Percentiles rank a stretch among this genome's conserved stretches.
These are phyloP conservation scores for Nanger granti DNA, from an alignment of 2,113 vertebrate species.

Conservation along the genomic window DNA sequence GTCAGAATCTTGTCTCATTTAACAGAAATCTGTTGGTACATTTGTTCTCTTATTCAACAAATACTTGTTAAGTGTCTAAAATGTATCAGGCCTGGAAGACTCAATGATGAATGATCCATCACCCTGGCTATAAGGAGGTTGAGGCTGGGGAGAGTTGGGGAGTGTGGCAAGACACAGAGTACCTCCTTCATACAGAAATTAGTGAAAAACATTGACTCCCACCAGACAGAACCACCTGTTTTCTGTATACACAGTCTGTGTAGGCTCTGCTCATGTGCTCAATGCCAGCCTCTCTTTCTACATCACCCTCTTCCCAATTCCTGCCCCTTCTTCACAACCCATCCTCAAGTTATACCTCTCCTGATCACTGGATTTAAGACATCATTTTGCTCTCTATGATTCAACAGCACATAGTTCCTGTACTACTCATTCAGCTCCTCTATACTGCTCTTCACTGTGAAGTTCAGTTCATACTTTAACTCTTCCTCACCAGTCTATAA, in stretches of 20 bases:
- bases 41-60: conserved; percentile 24
- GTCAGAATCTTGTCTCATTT: conserved; percentile 27
- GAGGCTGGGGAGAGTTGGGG: accelerated
- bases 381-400: background rate
- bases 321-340: background rate
- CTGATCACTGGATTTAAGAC: background rate
- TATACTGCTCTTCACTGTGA: background rate
- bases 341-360: background rate
- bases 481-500: background rate
- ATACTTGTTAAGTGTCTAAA: background rate
- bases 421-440: background rate
- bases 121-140: background rate
- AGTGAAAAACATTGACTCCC: background rate
- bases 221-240: background rate
- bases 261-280: background rate
- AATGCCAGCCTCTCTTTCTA: background rate
- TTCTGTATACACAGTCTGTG: background rate
- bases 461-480: background rate
- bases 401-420: background rate
- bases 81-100: background rate
- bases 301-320: background rate
- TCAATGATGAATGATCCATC: background rate
- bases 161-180: background rate
- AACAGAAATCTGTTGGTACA: background rate
- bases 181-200: background rate